phyloP scores from a whole-genome alignment of 2,888 invertebrate genomes.

The Coelogynopora nodosa region DNA sequence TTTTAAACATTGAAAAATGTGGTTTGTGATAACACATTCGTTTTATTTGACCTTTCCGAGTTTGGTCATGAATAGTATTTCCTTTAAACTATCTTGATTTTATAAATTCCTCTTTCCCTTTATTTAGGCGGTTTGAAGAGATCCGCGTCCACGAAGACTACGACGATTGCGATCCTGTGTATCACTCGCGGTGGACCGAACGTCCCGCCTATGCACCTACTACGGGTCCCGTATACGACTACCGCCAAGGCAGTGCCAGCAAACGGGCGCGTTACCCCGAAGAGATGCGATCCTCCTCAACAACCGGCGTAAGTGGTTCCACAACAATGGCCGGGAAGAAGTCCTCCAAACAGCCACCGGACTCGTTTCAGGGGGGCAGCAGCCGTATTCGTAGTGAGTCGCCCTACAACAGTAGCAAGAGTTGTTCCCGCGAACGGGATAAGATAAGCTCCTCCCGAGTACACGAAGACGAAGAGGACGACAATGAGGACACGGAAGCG shows the following conservation, averaged over 20 bases:
- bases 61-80: too few relatives aligned
- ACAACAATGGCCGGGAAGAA: background rate
- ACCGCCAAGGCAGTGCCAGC: slow-evolving; percentile 12
- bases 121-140: background rate
- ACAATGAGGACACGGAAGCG: background rate
- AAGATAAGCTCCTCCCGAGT: background rate
- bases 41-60: too few relatives aligned
- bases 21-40: too few relatives aligned
- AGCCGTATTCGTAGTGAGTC: background rate
- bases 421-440: background rate
- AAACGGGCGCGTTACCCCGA: background rate
- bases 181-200: background rate
- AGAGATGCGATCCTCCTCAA: slow-evolving; percentile 4
- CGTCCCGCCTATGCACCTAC: background rate
- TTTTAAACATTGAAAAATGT: too few relatives aligned
- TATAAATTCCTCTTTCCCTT: background rate
- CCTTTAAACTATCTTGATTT: background rate
- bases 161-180: background rate
- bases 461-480: slow-evolving; percentile 4
- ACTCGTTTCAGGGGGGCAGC: background rate
- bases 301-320: background rate
- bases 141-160: slow-evolving; percentile 3
- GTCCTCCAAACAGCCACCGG: background rate
- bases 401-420: slow-evolving; percentile 5
- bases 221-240: background rate